These are phyloP conservation scores for Dendroctonus valens DNA, from an alignment of 1,140 invertebrate species.

Conservation along the genomic window DNA sequence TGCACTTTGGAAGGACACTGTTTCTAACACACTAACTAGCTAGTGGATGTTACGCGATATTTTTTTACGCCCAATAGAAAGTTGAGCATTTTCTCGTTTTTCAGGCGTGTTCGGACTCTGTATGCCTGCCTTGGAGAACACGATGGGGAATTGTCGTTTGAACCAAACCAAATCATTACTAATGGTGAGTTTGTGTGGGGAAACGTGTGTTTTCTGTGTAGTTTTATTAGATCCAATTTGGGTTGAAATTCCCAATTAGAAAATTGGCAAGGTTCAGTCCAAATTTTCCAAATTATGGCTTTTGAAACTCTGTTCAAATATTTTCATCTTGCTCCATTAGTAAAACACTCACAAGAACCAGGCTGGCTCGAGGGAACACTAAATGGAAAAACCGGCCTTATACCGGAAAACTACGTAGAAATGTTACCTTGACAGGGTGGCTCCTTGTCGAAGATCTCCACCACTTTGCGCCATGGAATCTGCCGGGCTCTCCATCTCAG, in stretches of 20 bases:
- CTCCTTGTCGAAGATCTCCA: constrained; percentile 45
- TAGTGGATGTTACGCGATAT: too few relatives aligned
- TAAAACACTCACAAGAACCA: constrained; percentile 86
- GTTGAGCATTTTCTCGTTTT: too few relatives aligned
- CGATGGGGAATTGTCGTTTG: constrained; percentile 95
- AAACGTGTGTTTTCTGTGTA: too few relatives aligned
- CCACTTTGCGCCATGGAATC: constrained; percentile 40
- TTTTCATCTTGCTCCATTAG: too few relatives aligned
- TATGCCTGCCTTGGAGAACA: constrained; percentile 96
- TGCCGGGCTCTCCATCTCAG: constrained; percentile 42
- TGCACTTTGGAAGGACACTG: too few relatives aligned
- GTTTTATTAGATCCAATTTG: too few relatives aligned
- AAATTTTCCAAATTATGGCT: too few relatives aligned
- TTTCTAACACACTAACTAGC: too few relatives aligned
- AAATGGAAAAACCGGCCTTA: constrained; percentile 89
- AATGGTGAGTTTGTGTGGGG: constrained; percentile 77
- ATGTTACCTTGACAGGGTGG: constrained; percentile 63
- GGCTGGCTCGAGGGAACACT: constrained; percentile 95
- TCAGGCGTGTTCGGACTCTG: constrained; percentile 81
- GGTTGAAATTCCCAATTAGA: too few relatives aligned
- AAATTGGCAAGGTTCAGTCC: too few relatives aligned
- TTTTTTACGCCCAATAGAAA: too few relatives aligned
- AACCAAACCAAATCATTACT: constrained; percentile 96
- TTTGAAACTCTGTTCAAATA: too few relatives aligned
- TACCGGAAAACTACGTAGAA: constrained; percentile 98